Percentiles rank a stretch among this genome's conserved stretches.
Conservation (phyloP, 2,888 invertebrate genomes). For the Hyles lineata region DNA sequence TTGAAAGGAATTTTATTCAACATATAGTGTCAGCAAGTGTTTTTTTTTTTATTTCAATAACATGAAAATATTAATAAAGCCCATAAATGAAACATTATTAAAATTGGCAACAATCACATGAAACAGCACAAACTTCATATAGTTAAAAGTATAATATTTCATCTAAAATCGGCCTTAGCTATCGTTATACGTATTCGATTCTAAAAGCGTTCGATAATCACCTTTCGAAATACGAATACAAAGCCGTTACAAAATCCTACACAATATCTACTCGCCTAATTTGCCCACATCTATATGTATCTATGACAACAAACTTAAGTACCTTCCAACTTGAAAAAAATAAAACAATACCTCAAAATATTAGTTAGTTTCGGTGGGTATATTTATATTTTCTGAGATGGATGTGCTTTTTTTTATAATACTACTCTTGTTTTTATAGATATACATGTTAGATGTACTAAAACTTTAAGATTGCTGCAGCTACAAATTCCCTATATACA, state of each 20-base stretch:
- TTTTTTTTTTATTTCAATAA: background rate
- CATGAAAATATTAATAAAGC: background rate
- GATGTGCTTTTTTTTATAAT: too few relatives aligned
- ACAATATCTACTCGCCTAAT: background rate
- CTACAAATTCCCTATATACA: background rate
- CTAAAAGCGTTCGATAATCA: background rate
- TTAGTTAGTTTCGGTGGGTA: too few relatives aligned
- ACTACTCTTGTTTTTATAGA: too few relatives aligned
- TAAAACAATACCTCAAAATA: background rate
- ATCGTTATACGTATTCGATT: background rate
- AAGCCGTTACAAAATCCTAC: conserved; percentile 8
- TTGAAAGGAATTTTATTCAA: too few relatives aligned
- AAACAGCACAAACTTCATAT: background rate
- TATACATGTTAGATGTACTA: too few relatives aligned
- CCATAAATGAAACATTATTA: background rate
- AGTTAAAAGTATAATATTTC: conserved; percentile 4
- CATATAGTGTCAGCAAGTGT: too few relatives aligned
- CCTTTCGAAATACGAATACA: conserved; percentile 1
- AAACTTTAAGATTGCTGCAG: background rate
- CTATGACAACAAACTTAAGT: background rate
- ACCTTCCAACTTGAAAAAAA: background rate
- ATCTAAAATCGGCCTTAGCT: conserved; percentile 1
- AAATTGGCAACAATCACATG: background rate
- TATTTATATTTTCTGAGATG: too few relatives aligned
- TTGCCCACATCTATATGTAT: conserved; percentile 6